Conservation (phyloP, 2,113 vertebrate species). For the Nothobranchius kuhntae region DNA sequence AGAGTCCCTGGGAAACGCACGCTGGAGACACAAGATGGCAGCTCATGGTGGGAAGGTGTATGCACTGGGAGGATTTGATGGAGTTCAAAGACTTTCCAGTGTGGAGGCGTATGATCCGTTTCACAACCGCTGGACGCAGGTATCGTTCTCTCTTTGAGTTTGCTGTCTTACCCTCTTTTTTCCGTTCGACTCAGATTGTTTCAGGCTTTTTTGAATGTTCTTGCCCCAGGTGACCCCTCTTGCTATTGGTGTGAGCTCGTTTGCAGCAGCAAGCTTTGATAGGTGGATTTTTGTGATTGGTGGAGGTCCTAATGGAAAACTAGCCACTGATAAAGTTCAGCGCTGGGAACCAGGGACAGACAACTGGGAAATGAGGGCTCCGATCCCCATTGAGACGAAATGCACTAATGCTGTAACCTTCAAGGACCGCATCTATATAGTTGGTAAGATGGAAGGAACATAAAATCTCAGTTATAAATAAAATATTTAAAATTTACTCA, state of each 20-base stretch:
- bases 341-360: slow-evolving; percentile 87
- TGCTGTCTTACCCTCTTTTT: neutral
- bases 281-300: slow-evolving; percentile 92
- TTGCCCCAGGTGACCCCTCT: slow-evolving; percentile 85
- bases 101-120: slow-evolving; percentile 95
- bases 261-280: slow-evolving; percentile 88
- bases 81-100: slow-evolving; percentile 86
- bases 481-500: too few species aligned
- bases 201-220: neutral
- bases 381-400: slow-evolving; percentile 94
- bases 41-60: slow-evolving; percentile 90
- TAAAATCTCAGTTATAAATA: too few species aligned
- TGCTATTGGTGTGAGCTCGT: slow-evolving; percentile 89
- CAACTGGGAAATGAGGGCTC: slow-evolving; percentile 84
- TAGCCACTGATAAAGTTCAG: slow-evolving; percentile 92
- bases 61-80: slow-evolving; percentile 90
- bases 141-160: slow-evolving; percentile 35
- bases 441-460: slow-evolving; percentile 79
- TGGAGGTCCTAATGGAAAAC: slow-evolving; percentile 93
- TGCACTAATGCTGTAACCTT: slow-evolving; percentile 96
- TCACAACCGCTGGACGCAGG: slow-evolving; percentile 96
- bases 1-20: slow-evolving; percentile 85
- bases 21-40: slow-evolving; percentile 98
- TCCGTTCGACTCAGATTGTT: neutral
- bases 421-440: slow-evolving; percentile 89